phyloP scores from a whole-genome alignment of 1,140 invertebrate species.

The Lasaia peninsularis region DNA sequence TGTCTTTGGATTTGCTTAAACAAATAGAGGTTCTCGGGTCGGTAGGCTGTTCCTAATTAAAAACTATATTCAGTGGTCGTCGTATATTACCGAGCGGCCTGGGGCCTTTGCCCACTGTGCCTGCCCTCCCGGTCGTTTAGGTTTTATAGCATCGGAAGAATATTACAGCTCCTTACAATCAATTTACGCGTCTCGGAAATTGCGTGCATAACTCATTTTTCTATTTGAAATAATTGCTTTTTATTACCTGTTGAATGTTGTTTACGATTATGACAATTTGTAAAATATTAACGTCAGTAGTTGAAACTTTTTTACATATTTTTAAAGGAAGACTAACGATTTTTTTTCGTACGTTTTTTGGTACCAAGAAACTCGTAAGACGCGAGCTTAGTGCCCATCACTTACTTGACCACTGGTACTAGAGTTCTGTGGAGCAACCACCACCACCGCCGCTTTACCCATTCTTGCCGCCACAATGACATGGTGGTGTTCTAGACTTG shows the following conservation, averaged over 20 bases:
- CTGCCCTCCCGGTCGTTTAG: constrained; percentile 46
- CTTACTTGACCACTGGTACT: too few species aligned
- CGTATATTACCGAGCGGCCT: constrained; percentile 57
- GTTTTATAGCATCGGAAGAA: constrained; percentile 28
- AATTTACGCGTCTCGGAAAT: constrained; percentile 6
- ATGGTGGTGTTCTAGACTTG: too few species aligned
- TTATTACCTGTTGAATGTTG: not conserved
- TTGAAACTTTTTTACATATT: too few species aligned
- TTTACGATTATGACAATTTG: not conserved
- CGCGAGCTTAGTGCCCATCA: too few species aligned
- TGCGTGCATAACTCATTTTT: not conserved
- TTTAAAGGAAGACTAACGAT: too few species aligned
- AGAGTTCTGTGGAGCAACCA: too few species aligned
- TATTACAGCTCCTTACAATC: constrained; percentile 19
- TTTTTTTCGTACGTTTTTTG: too few species aligned
- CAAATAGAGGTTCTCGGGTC: constrained; percentile 60
- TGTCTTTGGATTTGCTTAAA: constrained; percentile 57
- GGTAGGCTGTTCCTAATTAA: constrained; percentile 69
- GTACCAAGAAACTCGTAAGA: too few species aligned
- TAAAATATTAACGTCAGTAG: not conserved
- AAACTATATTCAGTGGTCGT: constrained; percentile 56
- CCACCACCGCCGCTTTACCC: too few species aligned
- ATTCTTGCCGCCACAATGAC: too few species aligned
- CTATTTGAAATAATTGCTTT: not conserved
- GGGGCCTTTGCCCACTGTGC: constrained; percentile 47